Evolutionary conservation across 2,797 vertebrate species (phyloP).

Genomic region (Triplophysa bombifrons): DNA sequence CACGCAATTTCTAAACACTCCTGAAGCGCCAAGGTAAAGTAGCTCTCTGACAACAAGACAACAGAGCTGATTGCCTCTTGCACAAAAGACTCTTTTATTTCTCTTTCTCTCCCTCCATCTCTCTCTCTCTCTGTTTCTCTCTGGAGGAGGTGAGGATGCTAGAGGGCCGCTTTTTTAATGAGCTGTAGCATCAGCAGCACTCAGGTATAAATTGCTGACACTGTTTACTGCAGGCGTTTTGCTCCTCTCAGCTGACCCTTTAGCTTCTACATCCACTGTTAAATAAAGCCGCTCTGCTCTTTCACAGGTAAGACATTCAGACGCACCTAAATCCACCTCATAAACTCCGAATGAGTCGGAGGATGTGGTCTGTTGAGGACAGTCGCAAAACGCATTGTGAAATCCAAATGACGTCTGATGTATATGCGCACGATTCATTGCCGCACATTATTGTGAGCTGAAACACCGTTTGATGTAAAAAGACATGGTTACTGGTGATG

Average conservation of each 20-base stretch:
- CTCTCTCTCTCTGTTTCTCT: slow-evolving; percentile 23
- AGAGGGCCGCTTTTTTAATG: slow-evolving; percentile 43
- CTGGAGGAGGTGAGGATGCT: slow-evolving; percentile 36
- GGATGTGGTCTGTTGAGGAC: neutral
- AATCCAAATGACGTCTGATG: neutral
- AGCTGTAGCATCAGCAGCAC: slow-evolving; percentile 51
- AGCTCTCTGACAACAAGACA: slow-evolving; percentile 44
- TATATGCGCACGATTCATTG: neutral
- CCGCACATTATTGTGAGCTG: neutral
- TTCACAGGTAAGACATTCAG: slow-evolving; percentile 57
- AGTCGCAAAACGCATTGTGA: neutral
- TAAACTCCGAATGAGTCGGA: slow-evolving; percentile 45
- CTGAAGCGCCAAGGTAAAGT: slow-evolving; percentile 15
- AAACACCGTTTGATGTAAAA: neutral
- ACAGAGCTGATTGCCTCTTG: slow-evolving; percentile 35
- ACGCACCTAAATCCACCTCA: slow-evolving; percentile 57
- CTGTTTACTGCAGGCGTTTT: slow-evolving; percentile 57
- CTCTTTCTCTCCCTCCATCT: slow-evolving; percentile 14
- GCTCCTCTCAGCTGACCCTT: slow-evolving; percentile 50
- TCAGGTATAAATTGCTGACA: slow-evolving; percentile 57
- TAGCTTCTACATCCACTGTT: slow-evolving; percentile 51
- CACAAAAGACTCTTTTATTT: slow-evolving; percentile 31
- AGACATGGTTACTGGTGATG: neutral
- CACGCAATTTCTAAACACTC: slow-evolving; percentile 38
- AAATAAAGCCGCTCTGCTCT: slow-evolving; percentile 51